phyloP scores from a whole-genome alignment of 2,113 vertebrate genomes.

The Oreochromis tanganicae region DNA sequence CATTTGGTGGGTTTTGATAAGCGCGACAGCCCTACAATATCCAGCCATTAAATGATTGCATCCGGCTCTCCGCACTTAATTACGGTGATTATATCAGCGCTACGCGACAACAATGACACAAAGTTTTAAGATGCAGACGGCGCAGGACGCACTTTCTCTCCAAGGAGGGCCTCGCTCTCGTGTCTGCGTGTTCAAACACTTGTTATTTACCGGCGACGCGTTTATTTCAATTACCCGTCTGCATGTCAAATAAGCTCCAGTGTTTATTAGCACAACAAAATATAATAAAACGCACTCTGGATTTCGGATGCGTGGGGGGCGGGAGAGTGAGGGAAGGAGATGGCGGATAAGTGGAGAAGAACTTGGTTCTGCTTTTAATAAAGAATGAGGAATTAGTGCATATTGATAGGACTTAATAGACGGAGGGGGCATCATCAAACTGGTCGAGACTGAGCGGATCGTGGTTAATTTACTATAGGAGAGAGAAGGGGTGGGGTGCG shows the following conservation, averaged over 20 bases:
- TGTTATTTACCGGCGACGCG: conserved; percentile 56
- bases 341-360: neutral
- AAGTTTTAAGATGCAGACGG: conserved; percentile 25
- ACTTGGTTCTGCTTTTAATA: conserved; percentile 60
- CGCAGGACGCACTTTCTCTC: neutral
- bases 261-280: conserved; percentile 65
- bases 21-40: conserved; percentile 5
- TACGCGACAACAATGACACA: neutral
- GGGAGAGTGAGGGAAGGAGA: neutral
- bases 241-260: conserved; percentile 63
- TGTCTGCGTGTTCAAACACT: conserved; percentile 44
- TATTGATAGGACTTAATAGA: conserved; percentile 71
- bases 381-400: conserved; percentile 62
- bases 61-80: conserved; percentile 21
- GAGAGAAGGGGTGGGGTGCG: neutral
- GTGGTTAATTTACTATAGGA: conserved; percentile 85
- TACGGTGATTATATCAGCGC: conserved; percentile 2
- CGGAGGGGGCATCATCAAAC: conserved; percentile 70
- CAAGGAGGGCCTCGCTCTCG: neutral
- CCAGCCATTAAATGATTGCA: conserved; percentile 19
- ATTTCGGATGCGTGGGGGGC: neutral
- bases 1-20: conserved; percentile 15
- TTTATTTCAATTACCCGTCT: conserved; percentile 63
- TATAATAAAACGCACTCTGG: conserved; percentile 29
- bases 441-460: conserved; percentile 87